phyloP scores from a whole-genome alignment of 2,797 vertebrate species.

The Chanos chanos region DNA sequence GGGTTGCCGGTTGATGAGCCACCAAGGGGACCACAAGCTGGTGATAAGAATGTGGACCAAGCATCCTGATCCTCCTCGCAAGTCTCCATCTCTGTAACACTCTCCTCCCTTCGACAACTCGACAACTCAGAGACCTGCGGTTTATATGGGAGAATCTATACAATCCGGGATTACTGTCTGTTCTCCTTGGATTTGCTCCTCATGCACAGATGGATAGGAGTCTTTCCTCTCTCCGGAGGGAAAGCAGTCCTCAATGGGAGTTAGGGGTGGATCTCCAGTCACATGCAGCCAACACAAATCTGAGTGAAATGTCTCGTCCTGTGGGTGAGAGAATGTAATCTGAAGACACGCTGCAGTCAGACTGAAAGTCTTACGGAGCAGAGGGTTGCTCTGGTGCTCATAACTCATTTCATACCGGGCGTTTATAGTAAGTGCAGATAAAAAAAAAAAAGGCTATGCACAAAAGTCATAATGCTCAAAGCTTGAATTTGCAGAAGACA shows the following conservation, averaged over 20 bases:
- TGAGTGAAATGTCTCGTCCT: slow-evolving; percentile 36
- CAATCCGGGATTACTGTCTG: background rate
- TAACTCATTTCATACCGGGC: too few relatives aligned
- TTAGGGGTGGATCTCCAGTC: slow-evolving; percentile 70
- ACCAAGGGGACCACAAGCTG: slow-evolving; percentile 8
- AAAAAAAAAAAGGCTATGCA: too few relatives aligned
- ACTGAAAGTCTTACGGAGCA: too few relatives aligned
- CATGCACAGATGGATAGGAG: slow-evolving; percentile 46
- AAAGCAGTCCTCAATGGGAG: slow-evolving; percentile 66
- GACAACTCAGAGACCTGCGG: slow-evolving; percentile 25
- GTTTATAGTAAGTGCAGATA: too few relatives aligned
- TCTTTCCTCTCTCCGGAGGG: slow-evolving; percentile 45
- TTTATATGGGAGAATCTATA: slow-evolving; percentile 42
- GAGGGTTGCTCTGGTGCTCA: too few relatives aligned
- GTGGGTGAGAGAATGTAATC: slow-evolving; percentile 35
- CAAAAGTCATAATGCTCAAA: too few relatives aligned
- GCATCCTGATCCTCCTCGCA: slow-evolving; percentile 46
- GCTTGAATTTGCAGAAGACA: too few relatives aligned
- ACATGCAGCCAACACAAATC: slow-evolving; percentile 32
- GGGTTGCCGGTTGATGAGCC: slow-evolving; percentile 25
- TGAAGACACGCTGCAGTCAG: too few relatives aligned
- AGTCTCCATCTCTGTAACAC: slow-evolving; percentile 8
- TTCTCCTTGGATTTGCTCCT: background rate
- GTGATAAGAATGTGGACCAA: background rate
- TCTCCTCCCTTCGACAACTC: slow-evolving; percentile 20